Evolutionary conservation across 2,113 vertebrate species (phyloP), one percentile per base, ranked within the genome.

Genomic region (Takifugu bimaculatus): DNA sequence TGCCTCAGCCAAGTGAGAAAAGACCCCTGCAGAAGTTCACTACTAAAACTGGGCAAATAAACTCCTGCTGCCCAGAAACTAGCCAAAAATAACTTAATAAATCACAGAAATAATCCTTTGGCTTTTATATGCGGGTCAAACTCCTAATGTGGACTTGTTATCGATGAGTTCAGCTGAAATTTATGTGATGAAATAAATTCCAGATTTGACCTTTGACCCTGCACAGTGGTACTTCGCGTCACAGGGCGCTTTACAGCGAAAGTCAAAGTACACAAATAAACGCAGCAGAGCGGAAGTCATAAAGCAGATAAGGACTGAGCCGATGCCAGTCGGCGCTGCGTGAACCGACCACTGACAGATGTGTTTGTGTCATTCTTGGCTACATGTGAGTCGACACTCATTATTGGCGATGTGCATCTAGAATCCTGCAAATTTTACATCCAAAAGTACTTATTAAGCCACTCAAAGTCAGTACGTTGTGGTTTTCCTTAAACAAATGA

Each of bases 191-290:
- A 72, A 82, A 82, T 82, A 70, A 72, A 76, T 28, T 72, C 79
- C 77, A 84, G 79, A 68, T 82, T 78, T 74, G 77, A 78, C 81
- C 77, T 82, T 79, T 78, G 72, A 81, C 78, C 14, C 56, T 0
- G n/a, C 3, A 0, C 20, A 2, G 68, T 50, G 60, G 60, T 55
- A 54, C 66, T 13, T 45, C 28, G 4, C 57, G 63, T 79, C 76
- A 75, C 54, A 65, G 35, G 0, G 45, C 50, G 59, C 72, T 74
- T 74, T 77, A 80, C 72, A 68, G 75, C 53, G 51, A 85, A 81
- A 87, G 84, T 86, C 82, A 87, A 86, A 88, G 87, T 86, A 83
- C 82, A 81, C 82, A 86, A 85, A 84, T 87, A 84, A 80, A 85
- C 26, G 15, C 74, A 66, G 35, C 45, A 32, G 78, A 84, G 69